Percentiles rank a stretch among this genome's conserved stretches.
phyloP scores from a whole-genome alignment of 35 echinoderm and acorn worm species.

The Ophiothrix spiculata region DNA sequence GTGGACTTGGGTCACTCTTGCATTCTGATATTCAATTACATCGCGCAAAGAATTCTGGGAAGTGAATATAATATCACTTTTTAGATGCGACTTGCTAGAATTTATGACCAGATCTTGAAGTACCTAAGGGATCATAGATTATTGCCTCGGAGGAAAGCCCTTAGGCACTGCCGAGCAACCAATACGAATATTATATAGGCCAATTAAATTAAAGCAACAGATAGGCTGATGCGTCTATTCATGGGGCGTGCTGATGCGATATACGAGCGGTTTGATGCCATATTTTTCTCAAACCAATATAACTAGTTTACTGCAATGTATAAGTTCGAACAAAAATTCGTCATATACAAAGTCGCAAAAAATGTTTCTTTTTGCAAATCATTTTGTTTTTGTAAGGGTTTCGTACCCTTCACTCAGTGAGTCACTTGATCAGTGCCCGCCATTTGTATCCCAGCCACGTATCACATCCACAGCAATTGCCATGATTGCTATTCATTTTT shows the following conservation, averaged over 20 bases:
- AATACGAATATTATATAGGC: neutral
- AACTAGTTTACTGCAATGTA: neutral
- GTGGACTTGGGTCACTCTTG: too few relatives aligned
- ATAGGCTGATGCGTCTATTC: neutral
- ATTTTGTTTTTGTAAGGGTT: neutral
- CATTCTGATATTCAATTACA: too few relatives aligned
- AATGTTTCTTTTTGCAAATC: neutral
- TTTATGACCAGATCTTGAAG: neutral
- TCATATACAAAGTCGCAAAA: neutral
- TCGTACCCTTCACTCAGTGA: neutral
- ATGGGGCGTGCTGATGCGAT: neutral
- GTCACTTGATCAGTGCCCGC: neutral
- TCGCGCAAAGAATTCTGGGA: too few relatives aligned
- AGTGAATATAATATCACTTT: too few relatives aligned
- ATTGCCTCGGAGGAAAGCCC: neutral
- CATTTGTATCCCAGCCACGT: neutral
- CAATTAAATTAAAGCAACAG: neutral
- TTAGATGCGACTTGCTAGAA: too few relatives aligned
- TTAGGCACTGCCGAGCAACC: neutral
- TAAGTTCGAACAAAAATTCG: neutral
- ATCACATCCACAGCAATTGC: neutral
- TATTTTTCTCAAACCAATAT: neutral
- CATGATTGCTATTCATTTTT: neutral
- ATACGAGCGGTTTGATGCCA: neutral
- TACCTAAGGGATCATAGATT: neutral